Evolutionary conservation across 2,797 vertebrate genomes (phyloP).

Genomic region (Cynodonichthys magdalenae): DNA sequence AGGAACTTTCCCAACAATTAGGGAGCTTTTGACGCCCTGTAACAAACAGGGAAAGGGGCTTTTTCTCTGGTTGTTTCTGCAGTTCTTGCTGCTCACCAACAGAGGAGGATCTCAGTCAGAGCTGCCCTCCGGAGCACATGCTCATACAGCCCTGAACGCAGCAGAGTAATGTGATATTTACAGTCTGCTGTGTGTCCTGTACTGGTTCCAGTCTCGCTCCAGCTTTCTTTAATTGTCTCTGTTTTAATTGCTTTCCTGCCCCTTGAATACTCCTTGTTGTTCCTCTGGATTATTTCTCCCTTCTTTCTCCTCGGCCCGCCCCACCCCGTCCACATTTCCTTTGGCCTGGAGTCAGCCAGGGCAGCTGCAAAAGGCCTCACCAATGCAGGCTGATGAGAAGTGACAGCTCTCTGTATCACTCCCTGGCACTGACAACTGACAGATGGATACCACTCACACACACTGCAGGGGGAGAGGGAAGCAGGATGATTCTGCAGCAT

Average conservation of each 20-base stretch:
- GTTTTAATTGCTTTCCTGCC: conserved; percentile 63
- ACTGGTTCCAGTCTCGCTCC: conserved; percentile 47
- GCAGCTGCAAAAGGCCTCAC: conserved; percentile 98
- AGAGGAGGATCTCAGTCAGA: conserved; percentile 62
- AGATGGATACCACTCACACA: conserved; percentile 99
- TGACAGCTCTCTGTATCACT: conserved; percentile 98
- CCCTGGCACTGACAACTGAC: conserved; percentile 98
- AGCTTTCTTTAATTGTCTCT: conserved; percentile 62
- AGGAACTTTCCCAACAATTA: neutral
- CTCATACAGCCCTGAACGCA: conserved; percentile 47
- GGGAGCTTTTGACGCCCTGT: neutral
- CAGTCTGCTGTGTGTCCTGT: conserved; percentile 53
- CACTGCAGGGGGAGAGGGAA: conserved; percentile 80
- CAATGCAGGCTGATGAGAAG: conserved; percentile 92
- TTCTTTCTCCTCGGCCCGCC: conserved; percentile 25
- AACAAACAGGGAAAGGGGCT: neutral
- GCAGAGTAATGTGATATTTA: conserved; percentile 61
- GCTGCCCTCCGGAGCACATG: conserved; percentile 37
- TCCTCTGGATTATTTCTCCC: conserved; percentile 10
- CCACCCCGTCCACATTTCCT: conserved; percentile 52
- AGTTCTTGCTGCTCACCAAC: conserved; percentile 58
- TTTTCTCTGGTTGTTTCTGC: conserved; percentile 17
- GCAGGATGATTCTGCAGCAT: conserved; percentile 86
- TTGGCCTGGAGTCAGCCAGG: conserved; percentile 84
- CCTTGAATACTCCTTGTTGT: conserved; percentile 49